Evolutionary conservation across 2,113 vertebrate species (phyloP).

Genomic region (Lutjanus erythropterus): DNA sequence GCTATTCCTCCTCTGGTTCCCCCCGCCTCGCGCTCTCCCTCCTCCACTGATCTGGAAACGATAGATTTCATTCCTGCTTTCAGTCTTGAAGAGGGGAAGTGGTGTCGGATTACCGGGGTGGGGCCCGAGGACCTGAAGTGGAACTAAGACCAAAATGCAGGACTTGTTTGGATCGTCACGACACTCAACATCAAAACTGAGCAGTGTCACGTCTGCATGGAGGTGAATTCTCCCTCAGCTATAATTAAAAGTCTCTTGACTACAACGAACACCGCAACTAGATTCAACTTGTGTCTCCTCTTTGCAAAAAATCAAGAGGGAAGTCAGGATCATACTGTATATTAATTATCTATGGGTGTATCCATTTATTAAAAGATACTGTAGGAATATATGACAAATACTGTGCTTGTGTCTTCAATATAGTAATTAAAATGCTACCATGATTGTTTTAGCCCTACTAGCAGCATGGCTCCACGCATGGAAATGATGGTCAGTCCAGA

Average conservation of each 20-base stretch:
- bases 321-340: neutral
- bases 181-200: neutral
- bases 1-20: constrained; percentile 40
- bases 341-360: neutral
- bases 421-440: neutral
- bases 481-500: neutral
- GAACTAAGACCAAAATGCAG: constrained; percentile 59
- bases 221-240: neutral
- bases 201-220: neutral
- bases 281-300: neutral
- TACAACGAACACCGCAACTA: neutral
- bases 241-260: neutral
- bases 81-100: constrained; percentile 69
- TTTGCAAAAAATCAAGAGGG: neutral
- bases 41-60: constrained; percentile 80
- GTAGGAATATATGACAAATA: neutral
- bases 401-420: neutral
- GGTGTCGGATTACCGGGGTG: constrained; percentile 67
- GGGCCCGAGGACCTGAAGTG: constrained; percentile 56
- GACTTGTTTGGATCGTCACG: constrained; percentile 24
- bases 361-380: neutral
- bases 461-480: no score
- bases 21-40: constrained; percentile 11
- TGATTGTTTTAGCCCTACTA: neutral
- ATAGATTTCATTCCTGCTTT: constrained; percentile 81